Percentiles rank a stretch among this genome's conserved stretches.
Conservation (phyloP, 1,140 invertebrate species). For the Branchinecta lindahli region DNA sequence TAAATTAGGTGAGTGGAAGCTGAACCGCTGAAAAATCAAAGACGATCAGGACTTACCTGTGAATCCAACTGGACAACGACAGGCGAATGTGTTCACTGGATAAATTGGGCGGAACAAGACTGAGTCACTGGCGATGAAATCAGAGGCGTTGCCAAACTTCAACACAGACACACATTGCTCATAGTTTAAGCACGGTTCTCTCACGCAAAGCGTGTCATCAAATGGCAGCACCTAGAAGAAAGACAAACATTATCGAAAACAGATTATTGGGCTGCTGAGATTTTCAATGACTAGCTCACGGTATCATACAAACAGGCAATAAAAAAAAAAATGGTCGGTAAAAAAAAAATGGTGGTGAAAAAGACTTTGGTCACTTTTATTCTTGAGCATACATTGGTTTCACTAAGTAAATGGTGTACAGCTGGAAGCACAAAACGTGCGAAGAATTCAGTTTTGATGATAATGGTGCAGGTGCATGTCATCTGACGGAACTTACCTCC, state of each 20-base stretch:
- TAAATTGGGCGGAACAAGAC: slow-evolving; percentile 89
- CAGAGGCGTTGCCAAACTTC: slow-evolving; percentile 83
- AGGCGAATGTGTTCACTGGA: slow-evolving; percentile 85
- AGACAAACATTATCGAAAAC: slow-evolving; percentile 11
- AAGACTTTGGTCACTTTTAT: slow-evolving; percentile 4
- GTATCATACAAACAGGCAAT: too few species aligned
- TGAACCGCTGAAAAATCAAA: too few species aligned
- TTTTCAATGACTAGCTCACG: too few species aligned
- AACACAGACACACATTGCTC: slow-evolving; percentile 82
- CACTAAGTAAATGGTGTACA: neutral
- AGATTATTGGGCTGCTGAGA: slow-evolving; percentile 17
- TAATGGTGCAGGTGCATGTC: too few species aligned
- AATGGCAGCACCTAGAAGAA: slow-evolving; percentile 65
- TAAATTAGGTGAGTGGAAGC: too few species aligned
- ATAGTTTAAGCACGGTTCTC: slow-evolving; percentile 89
- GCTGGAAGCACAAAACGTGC: too few species aligned
- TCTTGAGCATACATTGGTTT: neutral
- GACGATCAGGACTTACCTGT: slow-evolving; percentile 36
- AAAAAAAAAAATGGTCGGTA: slow-evolving; percentile 14
- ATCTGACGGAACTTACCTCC: too few species aligned
- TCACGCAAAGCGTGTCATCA: slow-evolving; percentile 89
- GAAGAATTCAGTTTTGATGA: too few species aligned
- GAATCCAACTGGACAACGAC: slow-evolving; percentile 67
- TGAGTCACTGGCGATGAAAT: slow-evolving; percentile 75
- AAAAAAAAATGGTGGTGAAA: slow-evolving; percentile 13